Base-by-base conservation (phyloP, 2,113 vertebrate genomes). In the Nanorana parkeri region DNA sequence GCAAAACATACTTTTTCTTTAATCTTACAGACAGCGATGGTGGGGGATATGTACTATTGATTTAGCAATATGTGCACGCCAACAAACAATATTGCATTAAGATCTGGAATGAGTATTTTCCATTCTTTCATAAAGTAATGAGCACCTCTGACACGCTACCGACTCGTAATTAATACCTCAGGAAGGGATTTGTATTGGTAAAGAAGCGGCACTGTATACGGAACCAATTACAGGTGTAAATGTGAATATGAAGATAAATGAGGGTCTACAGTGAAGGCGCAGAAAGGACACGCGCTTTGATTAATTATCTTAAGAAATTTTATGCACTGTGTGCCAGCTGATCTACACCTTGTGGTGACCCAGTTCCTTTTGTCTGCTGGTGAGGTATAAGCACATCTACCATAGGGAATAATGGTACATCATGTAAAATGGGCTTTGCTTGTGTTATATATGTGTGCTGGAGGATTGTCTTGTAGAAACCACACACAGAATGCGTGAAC, bases 181-280 rank as follows among this genome's bases (percentile, higher is more conserved):
- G 52, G 72, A 41, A 24, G 13, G 0, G 4, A 24, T 19, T 15
- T 61, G n/a, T 16, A 21, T 61, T 13, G 17, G 55, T 63, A 24
- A 63, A 24, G n/a, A 60, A n/a, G 23, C 16, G 55, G 28, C n/a
- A 56, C 52, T 73, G 16, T 52, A 56, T 20, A 20, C 24, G 26
- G 15, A 20, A 32, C 52, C 55, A 75, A 75, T 75, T 75, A 75
- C 55, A 75, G 72, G 72, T 41, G 55, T 32, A 61, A 61, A 55
- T 36, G 72, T 55, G 55, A 60, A 41, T 75, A 24, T 61, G 72
- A 56, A 23, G 55, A 75, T 75, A 32, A 61, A 75, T 17, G 56
- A 75, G 72, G 72, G 7, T 41, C 41, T 36, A 21, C 28, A 61
- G 19, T 6, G 13, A 47, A 47, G 24, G 36, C 11, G 60, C 21